Evolutionary conservation across 2,113 vertebrate species (phyloP), one percentile per base, ranked within the genome.

Genomic region (Burhinus oedicnemus): DNA sequence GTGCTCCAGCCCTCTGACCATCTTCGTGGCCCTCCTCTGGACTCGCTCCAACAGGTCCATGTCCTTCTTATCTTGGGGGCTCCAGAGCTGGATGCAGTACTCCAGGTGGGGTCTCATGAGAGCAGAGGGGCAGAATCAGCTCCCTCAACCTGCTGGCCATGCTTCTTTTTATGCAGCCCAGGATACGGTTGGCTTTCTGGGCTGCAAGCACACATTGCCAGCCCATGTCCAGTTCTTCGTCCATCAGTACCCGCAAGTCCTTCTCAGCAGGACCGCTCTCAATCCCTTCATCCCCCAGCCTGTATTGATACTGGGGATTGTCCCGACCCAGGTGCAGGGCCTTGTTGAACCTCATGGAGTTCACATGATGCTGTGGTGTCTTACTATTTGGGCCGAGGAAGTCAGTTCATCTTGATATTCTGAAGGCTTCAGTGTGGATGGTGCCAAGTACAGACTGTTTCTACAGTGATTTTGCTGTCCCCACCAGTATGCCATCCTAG

Each of bases 1-100:
- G 32, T 27, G 23, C 25, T 89, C 14, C 80, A 86, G 6, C 12
- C 6, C 18, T 47, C 12, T 19, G 42, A 64, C 8, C 6, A 55
- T 27, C 15, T 83, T 44, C 10, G 12, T 51, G 47, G 20, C 25
- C 8, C 20, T 49, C 30, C n/a, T 79, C 72, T 68, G 57, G n/a
- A 60, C 62, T 1, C 0, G 0, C 5, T 83, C 40, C 58, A 25
- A 17, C 12, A 66, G 11, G 5, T 64, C 71, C n/a, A 6, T 8
- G 22, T 49, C 25, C 44, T 72, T 64, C 38, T 5, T 60, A 11
- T 36, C 17, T 7, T 18, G 62, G 8, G 12, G n/a, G 4, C 14
- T 1, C 30, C 83, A 75, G 65, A 79, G 13, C 15, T 36, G 38
- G 42, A 83, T 0, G 1, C 27, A 60, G 36, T 6, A 40, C 18